Evolutionary conservation across 2,113 vertebrate genomes (phyloP).

Genomic region (Ibidorhyncha struthersii): DNA sequence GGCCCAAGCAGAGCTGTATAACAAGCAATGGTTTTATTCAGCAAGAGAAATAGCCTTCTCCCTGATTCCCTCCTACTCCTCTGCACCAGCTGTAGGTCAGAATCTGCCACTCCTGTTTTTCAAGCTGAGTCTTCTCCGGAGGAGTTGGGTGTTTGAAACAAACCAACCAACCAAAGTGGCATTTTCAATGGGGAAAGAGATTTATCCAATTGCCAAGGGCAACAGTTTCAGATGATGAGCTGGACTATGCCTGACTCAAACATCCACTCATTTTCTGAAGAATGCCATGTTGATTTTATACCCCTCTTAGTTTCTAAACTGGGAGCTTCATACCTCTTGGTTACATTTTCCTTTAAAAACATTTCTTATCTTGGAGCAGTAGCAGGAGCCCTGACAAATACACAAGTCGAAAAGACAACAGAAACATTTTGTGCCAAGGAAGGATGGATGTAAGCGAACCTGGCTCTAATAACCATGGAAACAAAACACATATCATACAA

Average conservation of each 20-base stretch:
- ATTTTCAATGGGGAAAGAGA: background rate
- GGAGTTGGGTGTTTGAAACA: background rate
- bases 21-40: background rate
- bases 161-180: background rate
- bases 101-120: background rate
- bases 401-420: background rate
- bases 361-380: background rate
- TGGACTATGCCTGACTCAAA: background rate
- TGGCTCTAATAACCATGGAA: slow-evolving; percentile 45
- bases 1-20: background rate
- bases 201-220: background rate
- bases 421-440: background rate
- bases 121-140: background rate
- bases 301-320: background rate
- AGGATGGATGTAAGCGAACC: background rate
- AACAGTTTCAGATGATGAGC: background rate
- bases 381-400: background rate
- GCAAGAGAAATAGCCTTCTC: background rate
- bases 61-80: background rate
- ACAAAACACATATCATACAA: fast-evolving
- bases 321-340: background rate
- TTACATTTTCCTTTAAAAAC: slow-evolving; percentile 13
- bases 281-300: background rate
- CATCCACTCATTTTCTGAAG: background rate
- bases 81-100: background rate